Conservation (phyloP, 2,113 vertebrate genomes). For the Carassius gibelio region DNA sequence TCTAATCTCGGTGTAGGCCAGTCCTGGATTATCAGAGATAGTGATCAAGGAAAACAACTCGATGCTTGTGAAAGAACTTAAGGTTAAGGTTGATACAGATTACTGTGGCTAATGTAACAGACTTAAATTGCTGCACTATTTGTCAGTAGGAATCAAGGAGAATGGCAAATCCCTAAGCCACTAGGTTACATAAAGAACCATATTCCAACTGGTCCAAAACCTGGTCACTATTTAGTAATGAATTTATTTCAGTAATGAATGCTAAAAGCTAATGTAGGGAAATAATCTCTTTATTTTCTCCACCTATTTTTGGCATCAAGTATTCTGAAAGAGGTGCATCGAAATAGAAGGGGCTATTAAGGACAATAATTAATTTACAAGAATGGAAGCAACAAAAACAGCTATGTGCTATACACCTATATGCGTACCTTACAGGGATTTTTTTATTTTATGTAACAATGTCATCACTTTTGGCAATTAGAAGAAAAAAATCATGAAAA, state of each 20-base stretch:
- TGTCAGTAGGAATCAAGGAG: neutral
- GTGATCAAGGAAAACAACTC: conserved; percentile 28
- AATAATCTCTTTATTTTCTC: neutral
- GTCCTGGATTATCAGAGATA: conserved; percentile 27
- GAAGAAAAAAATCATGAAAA: neutral
- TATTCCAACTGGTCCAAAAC: neutral
- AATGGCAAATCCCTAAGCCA: neutral
- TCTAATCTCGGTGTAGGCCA: neutral
- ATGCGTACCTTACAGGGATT: too few relatives aligned
- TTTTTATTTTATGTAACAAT: too few relatives aligned
- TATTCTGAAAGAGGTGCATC: neutral
- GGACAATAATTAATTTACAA: neutral
- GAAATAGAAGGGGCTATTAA: neutral
- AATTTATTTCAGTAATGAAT: conserved; percentile 8
- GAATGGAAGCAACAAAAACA: neutral
- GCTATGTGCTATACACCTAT: neutral
- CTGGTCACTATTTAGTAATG: conserved; percentile 21
- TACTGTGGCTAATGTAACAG: conserved; percentile 18
- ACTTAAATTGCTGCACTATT: conserved; percentile 11
- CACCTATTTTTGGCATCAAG: conserved; percentile 9
- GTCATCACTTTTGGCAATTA: too few relatives aligned
- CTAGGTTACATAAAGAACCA: neutral
- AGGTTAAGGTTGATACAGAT: conserved; percentile 34
- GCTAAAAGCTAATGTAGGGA: conserved; percentile 11
- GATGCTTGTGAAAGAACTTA: conserved; percentile 13